Evolutionary conservation across 2,113 vertebrate species (phyloP).

Genomic region (Puntigrus tetrazona): DNA sequence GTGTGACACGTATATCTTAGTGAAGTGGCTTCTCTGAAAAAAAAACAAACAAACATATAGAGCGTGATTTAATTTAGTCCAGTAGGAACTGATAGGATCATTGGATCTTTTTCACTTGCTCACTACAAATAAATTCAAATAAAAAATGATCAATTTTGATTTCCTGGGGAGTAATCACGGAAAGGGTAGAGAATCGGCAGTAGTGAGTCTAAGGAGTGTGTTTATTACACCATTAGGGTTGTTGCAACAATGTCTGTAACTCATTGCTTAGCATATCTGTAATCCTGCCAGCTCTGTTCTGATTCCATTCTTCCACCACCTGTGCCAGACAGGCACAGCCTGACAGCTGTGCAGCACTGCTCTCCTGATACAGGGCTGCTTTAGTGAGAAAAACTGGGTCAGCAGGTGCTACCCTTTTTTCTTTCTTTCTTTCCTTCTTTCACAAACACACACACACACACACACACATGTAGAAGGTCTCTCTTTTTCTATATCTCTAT

Average conservation of each 20-base stretch:
- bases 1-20: no score
- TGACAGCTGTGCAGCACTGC: constrained; percentile 46
- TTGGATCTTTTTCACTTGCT: no score
- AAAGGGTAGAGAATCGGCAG: not conserved
- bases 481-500: not conserved
- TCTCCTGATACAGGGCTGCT: constrained; percentile 43
- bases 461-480: not conserved
- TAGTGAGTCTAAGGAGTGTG: not conserved
- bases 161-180: not conserved
- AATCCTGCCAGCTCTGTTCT: constrained; percentile 43
- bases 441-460: not conserved
- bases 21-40: no score
- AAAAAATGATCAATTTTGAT: not conserved
- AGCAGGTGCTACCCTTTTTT: constrained; percentile 44
- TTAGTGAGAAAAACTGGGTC: constrained; percentile 52
- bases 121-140: not conserved
- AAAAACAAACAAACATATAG: no score
- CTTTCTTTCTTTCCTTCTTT: not conserved
- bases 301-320: constrained; percentile 37
- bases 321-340: constrained; percentile 41
- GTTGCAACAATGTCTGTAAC: constrained; percentile 10
- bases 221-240: constrained; percentile 2
- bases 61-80: no score
- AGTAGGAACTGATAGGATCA: no score
- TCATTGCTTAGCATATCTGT: constrained; percentile 30